phyloP scores from a whole-genome alignment of 2,113 vertebrate species.

The Tachysurus vachellii region DNA sequence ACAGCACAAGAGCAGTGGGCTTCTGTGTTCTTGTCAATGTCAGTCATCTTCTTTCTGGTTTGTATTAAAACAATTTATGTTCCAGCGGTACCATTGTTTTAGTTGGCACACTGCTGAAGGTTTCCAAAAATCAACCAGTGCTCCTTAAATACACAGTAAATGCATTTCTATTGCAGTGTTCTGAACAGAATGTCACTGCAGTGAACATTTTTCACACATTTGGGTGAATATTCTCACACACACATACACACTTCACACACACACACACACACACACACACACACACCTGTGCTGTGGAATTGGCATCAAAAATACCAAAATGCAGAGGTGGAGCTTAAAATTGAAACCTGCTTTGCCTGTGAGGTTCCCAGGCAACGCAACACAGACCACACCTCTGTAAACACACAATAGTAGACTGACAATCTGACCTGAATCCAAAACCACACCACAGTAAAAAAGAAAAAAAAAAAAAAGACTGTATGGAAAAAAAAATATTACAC shows the following conservation, averaged over 20 bases:
- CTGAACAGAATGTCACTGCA: neutral
- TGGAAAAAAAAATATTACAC: neutral
- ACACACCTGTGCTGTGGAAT: neutral
- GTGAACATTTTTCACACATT: neutral
- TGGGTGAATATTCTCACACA: neutral
- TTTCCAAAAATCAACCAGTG: neutral
- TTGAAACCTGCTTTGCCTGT: slow-evolving; percentile 41
- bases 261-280: neutral
- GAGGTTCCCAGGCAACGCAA: slow-evolving; percentile 50
- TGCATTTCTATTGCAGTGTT: neutral
- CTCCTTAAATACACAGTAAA: neutral
- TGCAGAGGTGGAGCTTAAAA: slow-evolving; percentile 24
- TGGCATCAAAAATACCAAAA: neutral
- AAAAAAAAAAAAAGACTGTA: neutral
- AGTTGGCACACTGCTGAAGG: neutral
- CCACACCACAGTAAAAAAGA: neutral
- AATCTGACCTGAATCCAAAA: slow-evolving; percentile 10
- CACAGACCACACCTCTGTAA: slow-evolving; percentile 44
- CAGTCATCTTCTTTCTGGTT: neutral
- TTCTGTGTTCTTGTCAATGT: neutral
- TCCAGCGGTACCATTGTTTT: neutral
- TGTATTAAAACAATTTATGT: neutral
- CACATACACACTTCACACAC: neutral
- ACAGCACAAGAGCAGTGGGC: neutral
- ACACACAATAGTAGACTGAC: slow-evolving; percentile 27